Conservation (phyloP, 92 coral and sea anemone genomes). For the Isaurus tuberculatus region DNA sequence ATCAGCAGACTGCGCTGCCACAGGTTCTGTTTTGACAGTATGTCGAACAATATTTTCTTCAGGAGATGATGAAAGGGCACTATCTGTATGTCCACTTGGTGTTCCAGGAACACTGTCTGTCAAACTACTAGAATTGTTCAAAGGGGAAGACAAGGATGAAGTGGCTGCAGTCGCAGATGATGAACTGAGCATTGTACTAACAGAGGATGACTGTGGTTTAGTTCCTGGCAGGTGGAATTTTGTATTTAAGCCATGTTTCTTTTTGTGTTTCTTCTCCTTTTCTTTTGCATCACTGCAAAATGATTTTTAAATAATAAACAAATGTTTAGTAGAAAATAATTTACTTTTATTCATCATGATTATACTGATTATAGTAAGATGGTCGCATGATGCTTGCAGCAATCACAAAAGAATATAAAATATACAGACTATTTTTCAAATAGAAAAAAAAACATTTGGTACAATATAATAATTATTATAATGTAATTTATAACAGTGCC, state of each 20-base stretch:
- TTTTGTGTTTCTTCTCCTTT: slow-evolving; percentile 82
- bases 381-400: too few relatives aligned
- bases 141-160: slow-evolving; percentile 41
- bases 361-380: too few relatives aligned
- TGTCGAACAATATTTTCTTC: slow-evolving; percentile 36
- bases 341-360: too few relatives aligned
- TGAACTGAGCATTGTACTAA: slow-evolving; percentile 30
- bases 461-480: too few relatives aligned
- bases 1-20: neutral
- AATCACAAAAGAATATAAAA: too few relatives aligned
- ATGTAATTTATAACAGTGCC: too few relatives aligned
- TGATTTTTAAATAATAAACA: neutral
- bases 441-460: too few relatives aligned
- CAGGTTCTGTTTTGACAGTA: slow-evolving; percentile 22
- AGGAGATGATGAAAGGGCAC: slow-evolving; percentile 38
- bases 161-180: slow-evolving; percentile 32
- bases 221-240: slow-evolving; percentile 14
- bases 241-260: slow-evolving; percentile 56
- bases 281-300: slow-evolving; percentile 79
- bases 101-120: slow-evolving; percentile 41
- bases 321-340: neutral
- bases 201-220: slow-evolving; percentile 35
- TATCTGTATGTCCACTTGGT: slow-evolving; percentile 37
- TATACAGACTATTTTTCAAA: too few relatives aligned
- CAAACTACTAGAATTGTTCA: slow-evolving; percentile 22